Evolutionary conservation across 1,140 invertebrate genomes (phyloP).

Genomic region (Drosophila asahinai): DNA sequence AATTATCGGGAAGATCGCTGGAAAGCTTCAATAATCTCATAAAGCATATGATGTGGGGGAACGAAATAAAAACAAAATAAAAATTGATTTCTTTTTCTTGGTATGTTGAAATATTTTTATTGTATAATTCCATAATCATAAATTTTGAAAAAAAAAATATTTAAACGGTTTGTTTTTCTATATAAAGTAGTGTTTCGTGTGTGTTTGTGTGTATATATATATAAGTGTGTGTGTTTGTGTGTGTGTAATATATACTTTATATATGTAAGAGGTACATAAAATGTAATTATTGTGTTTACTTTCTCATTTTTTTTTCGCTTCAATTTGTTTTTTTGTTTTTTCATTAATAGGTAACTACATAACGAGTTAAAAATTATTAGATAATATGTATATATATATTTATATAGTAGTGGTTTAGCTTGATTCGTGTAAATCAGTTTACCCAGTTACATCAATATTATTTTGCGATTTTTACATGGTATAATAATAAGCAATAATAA

Average conservation of each 20-base stretch:
- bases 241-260: slow-evolving; percentile 45
- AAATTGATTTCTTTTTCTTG: slow-evolving; percentile 63
- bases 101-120: slow-evolving; percentile 81
- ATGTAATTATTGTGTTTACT: slow-evolving; percentile 51
- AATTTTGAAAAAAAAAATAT: slow-evolving; percentile 73
- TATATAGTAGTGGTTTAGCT: slow-evolving; percentile 29
- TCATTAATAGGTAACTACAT: slow-evolving; percentile 76
- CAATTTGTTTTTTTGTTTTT: slow-evolving; percentile 45
- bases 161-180: slow-evolving; percentile 57
- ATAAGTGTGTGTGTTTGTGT: slow-evolving; percentile 23
- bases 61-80: slow-evolving; percentile 50
- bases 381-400: slow-evolving; percentile 45
- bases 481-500: slow-evolving; percentile 43
- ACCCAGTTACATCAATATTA: slow-evolving; percentile 24
- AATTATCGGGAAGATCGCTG: not conserved
- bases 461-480: slow-evolving; percentile 32
- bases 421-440: slow-evolving; percentile 26
- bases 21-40: slow-evolving; percentile 8
- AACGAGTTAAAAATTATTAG: slow-evolving; percentile 76
- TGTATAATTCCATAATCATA: slow-evolving; percentile 74
- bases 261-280: slow-evolving; percentile 63
- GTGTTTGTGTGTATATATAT: slow-evolving; percentile 27
- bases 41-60: not conserved
- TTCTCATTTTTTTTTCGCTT: slow-evolving; percentile 50
- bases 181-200: slow-evolving; percentile 32